Evolutionary conservation across 1,140 invertebrate species (phyloP), one percentile per base, ranked within the genome.

Genomic region (Contarinia nasturtii): DNA sequence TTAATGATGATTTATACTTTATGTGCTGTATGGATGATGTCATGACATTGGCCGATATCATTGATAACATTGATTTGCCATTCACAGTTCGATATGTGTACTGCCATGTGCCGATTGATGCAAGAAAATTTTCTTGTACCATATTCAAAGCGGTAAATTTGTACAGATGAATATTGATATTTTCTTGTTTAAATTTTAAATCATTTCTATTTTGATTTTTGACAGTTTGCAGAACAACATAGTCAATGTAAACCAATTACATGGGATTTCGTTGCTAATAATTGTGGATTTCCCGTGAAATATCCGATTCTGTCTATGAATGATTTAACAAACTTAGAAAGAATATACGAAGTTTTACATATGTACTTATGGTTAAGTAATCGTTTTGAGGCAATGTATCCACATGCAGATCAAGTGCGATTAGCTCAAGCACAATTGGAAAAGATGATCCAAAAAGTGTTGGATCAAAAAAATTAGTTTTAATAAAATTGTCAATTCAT

Each of bases 11-110:
- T 0, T 67, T 89, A 5, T 99, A 95, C 64, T 98, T 98, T 64
- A 93, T 98, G 80, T 98, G 95, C 66, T 86, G 92, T 52, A 80
- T 86, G 43, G 86, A 94, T 49, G 86, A 89, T 53, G 96, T 98
- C 61, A 97, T 96, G 67, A 91, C 89, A 61, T 67, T 98, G 1
- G 94, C 94, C 11, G 86, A 95, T 58, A 89, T 95, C 80, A 94
- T 98, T 54, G 86, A 98, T 56, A 89, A 97, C 65, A 82, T 98
- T 18, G 80, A 84, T 1, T 64, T 98, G 15, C 77, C 90, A 21
- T 63, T 98, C 71, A 88, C 48, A 82, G n/a, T 84, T 2, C 72
- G 92, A 48, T 99, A 97, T 66, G 80, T 93, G 1, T 97, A 98
- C 61, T 98, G 95, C 59, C 95, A 90, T 67, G 84, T 93, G n/a